Percentiles rank a stretch among this genome's conserved stretches.
Evolutionary conservation across 2,888 invertebrate species (phyloP).

Genomic region (Malacosoma neustria): DNA sequence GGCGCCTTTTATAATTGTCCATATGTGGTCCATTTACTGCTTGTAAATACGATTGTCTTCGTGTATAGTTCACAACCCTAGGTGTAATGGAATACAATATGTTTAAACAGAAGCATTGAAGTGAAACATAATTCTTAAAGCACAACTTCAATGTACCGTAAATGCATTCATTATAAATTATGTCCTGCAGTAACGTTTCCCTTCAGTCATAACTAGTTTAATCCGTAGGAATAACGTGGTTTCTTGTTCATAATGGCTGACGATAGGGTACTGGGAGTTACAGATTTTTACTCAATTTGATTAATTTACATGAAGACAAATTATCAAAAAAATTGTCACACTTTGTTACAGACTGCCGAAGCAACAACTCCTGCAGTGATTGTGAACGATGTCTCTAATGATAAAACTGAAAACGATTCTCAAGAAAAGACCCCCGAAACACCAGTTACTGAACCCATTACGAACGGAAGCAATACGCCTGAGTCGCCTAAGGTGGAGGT

Average conservation of each 20-base stretch:
- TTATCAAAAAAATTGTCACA: background rate
- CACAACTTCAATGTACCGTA: slow-evolving; percentile 48
- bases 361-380: slow-evolving; percentile 39
- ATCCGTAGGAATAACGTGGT: slow-evolving; percentile 20
- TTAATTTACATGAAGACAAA: background rate
- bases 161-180: slow-evolving; percentile 48
- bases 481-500: slow-evolving; percentile 45
- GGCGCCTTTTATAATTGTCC: too few relatives aligned
- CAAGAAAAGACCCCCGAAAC: slow-evolving; percentile 64
- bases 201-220: slow-evolving; percentile 42
- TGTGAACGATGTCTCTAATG: slow-evolving; percentile 39
- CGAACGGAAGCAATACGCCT: slow-evolving; percentile 62
- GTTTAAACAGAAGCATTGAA: slow-evolving; percentile 49
- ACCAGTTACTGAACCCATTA: slow-evolving; percentile 64
- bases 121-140: slow-evolving; percentile 46
- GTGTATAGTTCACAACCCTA: too few relatives aligned
- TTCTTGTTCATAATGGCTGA: slow-evolving; percentile 41
- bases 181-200: slow-evolving; percentile 30
- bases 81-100: slow-evolving; percentile 38
- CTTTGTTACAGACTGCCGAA: slow-evolving; percentile 52
- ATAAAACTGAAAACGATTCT: slow-evolving; percentile 37
- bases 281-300: slow-evolving; percentile 4
- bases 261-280: slow-evolving; percentile 32
- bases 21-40: too few relatives aligned
- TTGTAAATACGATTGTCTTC: too few relatives aligned